Conservation (phyloP, 2,113 vertebrate species). For the Orycteropus afer region DNA sequence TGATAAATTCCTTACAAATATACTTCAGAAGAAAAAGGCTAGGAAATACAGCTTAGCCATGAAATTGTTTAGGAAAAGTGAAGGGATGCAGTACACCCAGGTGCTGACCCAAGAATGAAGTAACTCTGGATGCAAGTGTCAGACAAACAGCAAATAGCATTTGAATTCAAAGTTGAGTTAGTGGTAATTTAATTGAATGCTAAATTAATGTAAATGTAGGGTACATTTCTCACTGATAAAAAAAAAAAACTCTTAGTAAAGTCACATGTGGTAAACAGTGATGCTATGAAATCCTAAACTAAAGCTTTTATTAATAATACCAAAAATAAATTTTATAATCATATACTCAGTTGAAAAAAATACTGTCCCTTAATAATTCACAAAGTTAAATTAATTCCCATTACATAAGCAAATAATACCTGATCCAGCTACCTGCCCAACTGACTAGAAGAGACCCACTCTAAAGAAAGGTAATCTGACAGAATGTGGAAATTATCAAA, state of each 20-base stretch:
- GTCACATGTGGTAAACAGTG: not conserved
- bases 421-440: too few species aligned
- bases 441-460: too few species aligned
- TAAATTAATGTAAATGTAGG: not conserved
- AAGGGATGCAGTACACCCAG: not conserved
- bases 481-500: too few species aligned
- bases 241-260: not conserved
- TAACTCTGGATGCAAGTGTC: not conserved
- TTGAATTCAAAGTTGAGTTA: not conserved
- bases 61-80: not conserved
- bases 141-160: not conserved
- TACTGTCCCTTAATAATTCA: not conserved
- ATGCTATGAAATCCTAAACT: not conserved
- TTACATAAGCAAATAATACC: not conserved
- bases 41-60: not conserved
- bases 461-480: too few species aligned
- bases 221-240: not conserved
- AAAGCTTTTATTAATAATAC: too few species aligned
- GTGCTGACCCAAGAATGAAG: not conserved
- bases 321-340: not conserved
- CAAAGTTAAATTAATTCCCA: not conserved
- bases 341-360: not conserved
- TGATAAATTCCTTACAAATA: not conserved
- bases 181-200: not conserved
- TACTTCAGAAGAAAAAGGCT: not conserved